Evolutionary conservation across 2,797 vertebrate genomes (phyloP).

Genomic region (Eidolon dupreanum): DNA sequence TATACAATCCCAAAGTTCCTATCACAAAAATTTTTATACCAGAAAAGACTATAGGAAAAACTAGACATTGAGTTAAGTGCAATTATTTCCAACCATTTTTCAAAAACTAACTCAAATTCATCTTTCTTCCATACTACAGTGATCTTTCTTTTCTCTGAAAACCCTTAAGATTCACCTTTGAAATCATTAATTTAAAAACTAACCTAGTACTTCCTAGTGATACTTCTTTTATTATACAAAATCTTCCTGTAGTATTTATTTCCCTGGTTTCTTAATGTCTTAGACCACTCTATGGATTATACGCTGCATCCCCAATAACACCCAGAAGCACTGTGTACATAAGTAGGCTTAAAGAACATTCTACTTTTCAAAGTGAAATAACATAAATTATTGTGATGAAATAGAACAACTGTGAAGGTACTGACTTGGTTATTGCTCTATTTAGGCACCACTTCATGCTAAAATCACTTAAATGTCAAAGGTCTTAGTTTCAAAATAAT

Average conservation of each 20-base stretch:
- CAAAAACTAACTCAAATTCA: constrained; percentile 53
- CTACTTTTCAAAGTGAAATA: constrained; percentile 3
- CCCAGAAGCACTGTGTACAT: neutral
- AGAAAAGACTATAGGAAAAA: constrained; percentile 20
- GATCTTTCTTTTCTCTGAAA: constrained; percentile 19
- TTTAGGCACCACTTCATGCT: neutral
- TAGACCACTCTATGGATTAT: neutral
- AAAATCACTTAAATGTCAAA: constrained; percentile 32
- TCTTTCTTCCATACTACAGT: neutral
- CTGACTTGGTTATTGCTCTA: neutral
- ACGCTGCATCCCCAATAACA: neutral
- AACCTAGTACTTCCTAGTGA: constrained; percentile 32
- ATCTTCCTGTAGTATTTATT: constrained; percentile 3
- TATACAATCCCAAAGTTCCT: neutral
- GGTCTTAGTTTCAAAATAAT: constrained; percentile 40
- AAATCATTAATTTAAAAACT: constrained; percentile 53
- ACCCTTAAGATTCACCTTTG: neutral
- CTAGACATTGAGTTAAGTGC: neutral
- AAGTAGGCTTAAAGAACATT: neutral
- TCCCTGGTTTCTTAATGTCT: constrained; percentile 13
- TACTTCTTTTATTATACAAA: constrained; percentile 47
- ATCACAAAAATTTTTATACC: constrained; percentile 28
- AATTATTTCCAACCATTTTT: constrained; percentile 54
- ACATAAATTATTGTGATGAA: constrained; percentile 3
- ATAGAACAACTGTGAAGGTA: constrained; percentile 22